Conservation (phyloP, 1,140 invertebrate genomes). For the Heliothis subflexa region DNA sequence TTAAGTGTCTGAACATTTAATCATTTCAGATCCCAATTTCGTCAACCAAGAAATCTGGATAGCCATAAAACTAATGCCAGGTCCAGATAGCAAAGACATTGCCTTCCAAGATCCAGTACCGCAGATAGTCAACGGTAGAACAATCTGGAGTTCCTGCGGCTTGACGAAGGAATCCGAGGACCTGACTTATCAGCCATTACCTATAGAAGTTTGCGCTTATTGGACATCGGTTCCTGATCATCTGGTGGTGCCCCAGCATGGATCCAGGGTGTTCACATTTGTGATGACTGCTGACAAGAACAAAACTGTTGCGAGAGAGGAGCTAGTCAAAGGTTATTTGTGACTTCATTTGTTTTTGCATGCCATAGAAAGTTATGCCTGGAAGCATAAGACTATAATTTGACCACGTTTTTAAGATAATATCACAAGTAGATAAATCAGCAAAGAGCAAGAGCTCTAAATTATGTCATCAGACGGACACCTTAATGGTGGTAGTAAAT, state of each 20-base stretch:
- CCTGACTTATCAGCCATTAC: conserved; percentile 77
- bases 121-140: conserved; percentile 71
- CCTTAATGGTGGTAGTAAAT: too few relatives aligned
- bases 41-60: conserved; percentile 81
- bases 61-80: conserved; percentile 77
- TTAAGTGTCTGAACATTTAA: too few relatives aligned
- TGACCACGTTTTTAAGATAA: too few relatives aligned
- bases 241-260: conserved; percentile 78
- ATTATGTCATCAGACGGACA: too few relatives aligned
- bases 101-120: conserved; percentile 70
- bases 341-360: conserved; percentile 10
- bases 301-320: conserved; percentile 81
- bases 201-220: conserved; percentile 77
- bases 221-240: conserved; percentile 85
- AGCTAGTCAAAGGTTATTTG: conserved; percentile 84
- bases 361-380: too few relatives aligned
- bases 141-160: conserved; percentile 78
- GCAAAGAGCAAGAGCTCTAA: too few relatives aligned
- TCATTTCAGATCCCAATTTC: conserved; percentile 76
- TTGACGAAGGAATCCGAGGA: conserved; percentile 80
- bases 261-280: conserved; percentile 81
- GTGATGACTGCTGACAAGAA: conserved; percentile 85
- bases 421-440: too few relatives aligned
- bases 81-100: conserved; percentile 76
- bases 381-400: too few relatives aligned